Conservation (phyloP, 2,113 vertebrate species). For the Cyprinodon brontotheroides region DNA sequence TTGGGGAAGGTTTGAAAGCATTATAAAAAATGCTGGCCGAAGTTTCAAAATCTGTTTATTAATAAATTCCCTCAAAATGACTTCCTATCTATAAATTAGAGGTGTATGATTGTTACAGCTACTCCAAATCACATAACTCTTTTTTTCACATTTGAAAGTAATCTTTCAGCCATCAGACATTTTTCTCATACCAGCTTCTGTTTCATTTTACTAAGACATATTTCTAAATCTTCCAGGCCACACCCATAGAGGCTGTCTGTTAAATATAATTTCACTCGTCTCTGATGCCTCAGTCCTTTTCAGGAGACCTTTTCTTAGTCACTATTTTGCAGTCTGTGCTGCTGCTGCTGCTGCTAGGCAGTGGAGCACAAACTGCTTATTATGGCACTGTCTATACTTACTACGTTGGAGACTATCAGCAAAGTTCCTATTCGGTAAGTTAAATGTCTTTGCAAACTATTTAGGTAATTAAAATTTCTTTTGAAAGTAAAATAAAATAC, state of each 20-base stretch:
- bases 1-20: too few relatives aligned
- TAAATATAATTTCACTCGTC: not conserved
- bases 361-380: not conserved
- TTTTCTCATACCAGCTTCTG: not conserved
- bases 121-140: not conserved
- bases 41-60: not conserved
- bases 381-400: not conserved
- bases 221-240: not conserved
- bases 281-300: not conserved
- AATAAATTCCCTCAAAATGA: not conserved
- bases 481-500: too few relatives aligned
- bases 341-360: not conserved
- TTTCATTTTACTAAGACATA: not conserved
- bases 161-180: not conserved
- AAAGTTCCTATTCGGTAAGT: not conserved
- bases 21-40: too few relatives aligned
- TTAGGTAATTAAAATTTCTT: too few relatives aligned
- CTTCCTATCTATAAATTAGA: not conserved
- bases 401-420: too few relatives aligned
- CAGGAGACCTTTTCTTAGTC: not conserved
- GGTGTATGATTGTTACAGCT: not conserved
- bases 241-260: not conserved
- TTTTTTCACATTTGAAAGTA: not conserved
- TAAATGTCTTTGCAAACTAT: not conserved
- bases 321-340: not conserved